Evolutionary conservation across 2,797 vertebrate species (phyloP).

Genomic region (Coracias cyanogaster): DNA sequence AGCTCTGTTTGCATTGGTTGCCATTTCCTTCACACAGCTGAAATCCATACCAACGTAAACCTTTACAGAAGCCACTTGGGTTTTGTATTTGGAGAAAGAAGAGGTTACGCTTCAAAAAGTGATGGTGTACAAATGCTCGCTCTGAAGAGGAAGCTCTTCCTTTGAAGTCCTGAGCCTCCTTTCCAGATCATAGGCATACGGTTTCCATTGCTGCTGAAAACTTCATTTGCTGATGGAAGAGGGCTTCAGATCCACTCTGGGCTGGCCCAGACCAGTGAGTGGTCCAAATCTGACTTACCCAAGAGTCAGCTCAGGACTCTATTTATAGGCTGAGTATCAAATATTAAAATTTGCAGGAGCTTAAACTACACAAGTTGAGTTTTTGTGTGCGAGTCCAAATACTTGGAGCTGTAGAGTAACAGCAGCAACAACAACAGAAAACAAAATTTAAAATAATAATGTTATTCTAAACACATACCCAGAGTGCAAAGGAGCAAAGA

Average conservation of each 20-base stretch:
- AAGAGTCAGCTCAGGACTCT: neutral
- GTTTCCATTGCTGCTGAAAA: neutral
- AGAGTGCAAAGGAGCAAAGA: neutral
- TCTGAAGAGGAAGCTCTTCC: slow-evolving; percentile 1
- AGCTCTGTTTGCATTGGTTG: neutral
- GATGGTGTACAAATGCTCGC: neutral
- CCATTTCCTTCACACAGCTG: slow-evolving; percentile 9
- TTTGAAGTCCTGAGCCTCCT: slow-evolving; percentile 14
- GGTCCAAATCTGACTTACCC: neutral
- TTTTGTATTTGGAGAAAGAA: neutral
- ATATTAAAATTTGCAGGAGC: neutral
- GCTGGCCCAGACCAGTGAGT: neutral
- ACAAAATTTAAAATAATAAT: neutral
- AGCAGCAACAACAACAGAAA: neutral
- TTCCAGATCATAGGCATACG: neutral
- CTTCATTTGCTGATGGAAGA: neutral
- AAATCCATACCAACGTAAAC: neutral
- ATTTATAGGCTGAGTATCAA: neutral
- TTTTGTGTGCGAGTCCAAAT: neutral
- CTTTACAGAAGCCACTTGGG: slow-evolving; percentile 2
- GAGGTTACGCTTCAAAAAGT: neutral
- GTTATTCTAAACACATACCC: neutral
- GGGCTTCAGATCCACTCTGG: neutral
- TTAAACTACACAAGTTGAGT: no score
- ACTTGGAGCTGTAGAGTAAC: neutral